Evolutionary conservation across 2,888 invertebrate genomes (phyloP), one percentile per base, ranked within the genome.

Genomic region (Crocallis elinguaria): DNA sequence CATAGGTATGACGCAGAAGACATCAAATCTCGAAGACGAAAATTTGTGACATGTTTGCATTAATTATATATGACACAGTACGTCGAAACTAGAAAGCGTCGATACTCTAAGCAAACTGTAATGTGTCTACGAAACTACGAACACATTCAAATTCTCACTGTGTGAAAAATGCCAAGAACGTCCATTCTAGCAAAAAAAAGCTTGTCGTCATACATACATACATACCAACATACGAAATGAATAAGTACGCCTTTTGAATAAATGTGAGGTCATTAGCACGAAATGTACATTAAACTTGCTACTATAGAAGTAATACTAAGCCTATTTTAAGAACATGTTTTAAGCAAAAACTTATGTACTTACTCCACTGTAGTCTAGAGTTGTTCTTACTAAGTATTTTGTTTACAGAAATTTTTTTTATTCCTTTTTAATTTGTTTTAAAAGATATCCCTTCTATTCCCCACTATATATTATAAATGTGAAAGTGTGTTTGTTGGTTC

Each of bases 191-290:
- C 43, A 54, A 54, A 54, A 54, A 54, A 41, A n/a, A 3, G 6
- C 42, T 32, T 17, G 30, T 33, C 38, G 33, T 35, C 21, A 39
- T 48, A 49, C n/a, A n/a, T n/a, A n/a, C n/a, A n/a, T n/a, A n/a
- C n/a, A n/a, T n/a, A n/a, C n/a, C n/a, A n/a, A n/a, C n/a, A n/a
- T 17, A 49, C 48, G 17, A 54, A 54, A 54, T 43, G 53, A 49
- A 54, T 44, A 49, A 41, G 27, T 43, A 49, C 43, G 53, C 33
- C 33, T 16, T 48, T 54, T 33, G 53, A 54, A 54, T 54, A 43
- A 53, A 54, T 21, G 19, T n/a, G 43, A 11, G 53, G 53, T 54
- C 53, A 54, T 54, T 54, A 54, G 27, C 53, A 54, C 53, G 42
- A 43, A 27, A 21, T 23, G 12, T 30, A 53, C 53, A 53, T 53